Conservation (phyloP, 2,113 vertebrate genomes). For the Cardinalis cardinalis region DNA sequence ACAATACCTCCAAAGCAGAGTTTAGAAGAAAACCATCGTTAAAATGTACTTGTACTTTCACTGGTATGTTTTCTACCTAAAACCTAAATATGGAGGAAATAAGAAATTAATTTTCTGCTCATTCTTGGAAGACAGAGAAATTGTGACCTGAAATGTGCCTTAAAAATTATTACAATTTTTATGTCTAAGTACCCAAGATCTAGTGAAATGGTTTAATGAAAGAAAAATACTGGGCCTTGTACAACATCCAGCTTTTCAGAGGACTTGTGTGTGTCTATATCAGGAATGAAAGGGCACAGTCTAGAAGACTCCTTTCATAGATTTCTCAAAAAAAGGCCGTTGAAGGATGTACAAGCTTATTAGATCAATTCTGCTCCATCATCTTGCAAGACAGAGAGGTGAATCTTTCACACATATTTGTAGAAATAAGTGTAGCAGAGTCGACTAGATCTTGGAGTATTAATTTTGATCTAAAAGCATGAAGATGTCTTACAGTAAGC, state of each 20-base stretch:
- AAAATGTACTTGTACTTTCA: neutral
- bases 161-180: neutral
- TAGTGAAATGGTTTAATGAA: neutral
- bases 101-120: neutral
- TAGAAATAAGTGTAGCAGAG: neutral
- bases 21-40: neutral
- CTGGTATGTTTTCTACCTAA: neutral
- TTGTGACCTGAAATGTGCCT: neutral
- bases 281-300: neutral
- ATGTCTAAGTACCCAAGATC: neutral
- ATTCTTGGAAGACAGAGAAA: neutral
- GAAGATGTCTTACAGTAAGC: neutral
- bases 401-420: neutral
- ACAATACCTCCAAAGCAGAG: neutral
- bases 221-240: neutral
- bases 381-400: neutral
- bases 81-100: neutral
- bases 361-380: neutral
- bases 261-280: neutral
- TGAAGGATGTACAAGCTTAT: neutral
- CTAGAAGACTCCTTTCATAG: neutral
- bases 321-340: neutral
- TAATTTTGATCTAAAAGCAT: neutral
- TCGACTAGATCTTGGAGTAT: neutral
- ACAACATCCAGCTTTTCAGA: neutral